A percentile compares a stretch with the other conserved stretches of the same genome.
phyloP scores from a whole-genome alignment of 2,888 invertebrate species.

The Chrysolina americana region DNA sequence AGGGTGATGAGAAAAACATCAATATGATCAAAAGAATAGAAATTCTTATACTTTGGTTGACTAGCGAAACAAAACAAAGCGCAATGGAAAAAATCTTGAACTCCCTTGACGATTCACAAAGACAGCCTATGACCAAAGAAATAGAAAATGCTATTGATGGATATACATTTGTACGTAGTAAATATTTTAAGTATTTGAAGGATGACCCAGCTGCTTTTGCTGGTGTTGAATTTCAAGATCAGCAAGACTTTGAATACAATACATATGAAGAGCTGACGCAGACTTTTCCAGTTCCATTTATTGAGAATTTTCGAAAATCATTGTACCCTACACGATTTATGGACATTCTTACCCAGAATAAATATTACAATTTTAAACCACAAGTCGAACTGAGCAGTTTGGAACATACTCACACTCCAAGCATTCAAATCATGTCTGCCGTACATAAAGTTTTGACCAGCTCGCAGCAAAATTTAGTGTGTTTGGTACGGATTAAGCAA shows the following conservation, averaged over 20 bases:
- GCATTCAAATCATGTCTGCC: slow-evolving; percentile 76
- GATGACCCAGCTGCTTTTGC: slow-evolving; percentile 38
- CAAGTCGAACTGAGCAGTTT: slow-evolving; percentile 81
- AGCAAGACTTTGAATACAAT: slow-evolving; percentile 35
- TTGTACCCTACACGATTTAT: slow-evolving; percentile 78
- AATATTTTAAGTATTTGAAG: slow-evolving; percentile 74
- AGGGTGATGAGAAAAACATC: slow-evolving; percentile 90
- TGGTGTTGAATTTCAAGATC: slow-evolving; percentile 33
- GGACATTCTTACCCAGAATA: slow-evolving; percentile 77
- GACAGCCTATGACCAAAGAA: slow-evolving; percentile 72
- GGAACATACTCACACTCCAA: slow-evolving; percentile 74
- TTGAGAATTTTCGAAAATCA: slow-evolving; percentile 75
- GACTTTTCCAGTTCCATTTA: slow-evolving; percentile 73
- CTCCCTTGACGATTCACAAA: slow-evolving; percentile 73
- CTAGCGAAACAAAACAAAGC: slow-evolving; percentile 78
- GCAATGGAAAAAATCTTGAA: slow-evolving; percentile 80
- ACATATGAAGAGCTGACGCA: slow-evolving; percentile 65
- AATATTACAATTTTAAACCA: slow-evolving; percentile 76
- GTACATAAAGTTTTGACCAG: slow-evolving; percentile 70
- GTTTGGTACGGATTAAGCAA: slow-evolving; percentile 60
- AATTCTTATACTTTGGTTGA: slow-evolving; percentile 83
- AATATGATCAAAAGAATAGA: slow-evolving; percentile 77
- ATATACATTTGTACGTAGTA: slow-evolving; percentile 75
- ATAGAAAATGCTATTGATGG: slow-evolving; percentile 77
- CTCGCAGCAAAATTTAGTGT: slow-evolving; percentile 56